Conservation (phyloP, 2,113 vertebrate species). For the Ammospiza caudacuta region DNA sequence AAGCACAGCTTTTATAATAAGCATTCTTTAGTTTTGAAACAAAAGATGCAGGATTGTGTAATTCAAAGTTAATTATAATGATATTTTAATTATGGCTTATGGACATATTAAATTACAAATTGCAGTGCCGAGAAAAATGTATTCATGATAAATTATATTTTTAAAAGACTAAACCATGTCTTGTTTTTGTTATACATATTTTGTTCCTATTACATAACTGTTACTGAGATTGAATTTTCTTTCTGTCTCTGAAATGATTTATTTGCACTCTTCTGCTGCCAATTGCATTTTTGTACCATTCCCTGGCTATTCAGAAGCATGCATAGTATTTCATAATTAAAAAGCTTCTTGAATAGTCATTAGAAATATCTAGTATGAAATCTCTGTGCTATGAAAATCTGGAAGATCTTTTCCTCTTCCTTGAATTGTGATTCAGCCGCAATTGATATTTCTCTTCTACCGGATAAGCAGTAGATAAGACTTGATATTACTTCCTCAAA, state of each 20-base stretch:
- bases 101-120: constrained; percentile 34
- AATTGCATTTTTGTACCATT: constrained; percentile 23
- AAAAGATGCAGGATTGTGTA: constrained; percentile 52
- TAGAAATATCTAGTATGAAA: constrained; percentile 18
- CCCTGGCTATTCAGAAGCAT: constrained; percentile 28
- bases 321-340: constrained; percentile 41
- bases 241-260: constrained; percentile 45
- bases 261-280: not conserved
- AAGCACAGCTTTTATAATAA: constrained; percentile 46
- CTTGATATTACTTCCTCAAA: not conserved
- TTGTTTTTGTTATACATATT: constrained; percentile 35
- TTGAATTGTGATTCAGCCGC: not conserved
- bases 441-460: not conserved
- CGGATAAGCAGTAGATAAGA: not conserved
- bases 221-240: constrained; percentile 28
- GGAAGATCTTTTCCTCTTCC: not conserved
- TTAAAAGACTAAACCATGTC: not conserved
- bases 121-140: constrained; percentile 19
- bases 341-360: constrained; percentile 33
- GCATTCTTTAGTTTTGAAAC: constrained; percentile 56
- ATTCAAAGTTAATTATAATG: constrained; percentile 46
- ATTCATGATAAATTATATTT: constrained; percentile 13
- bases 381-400: not conserved
- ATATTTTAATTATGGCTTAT: constrained; percentile 47
- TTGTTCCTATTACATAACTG: constrained; percentile 31